Evolutionary conservation across 2,113 vertebrate species (phyloP).

Genomic region (Catharus bicknelli): DNA sequence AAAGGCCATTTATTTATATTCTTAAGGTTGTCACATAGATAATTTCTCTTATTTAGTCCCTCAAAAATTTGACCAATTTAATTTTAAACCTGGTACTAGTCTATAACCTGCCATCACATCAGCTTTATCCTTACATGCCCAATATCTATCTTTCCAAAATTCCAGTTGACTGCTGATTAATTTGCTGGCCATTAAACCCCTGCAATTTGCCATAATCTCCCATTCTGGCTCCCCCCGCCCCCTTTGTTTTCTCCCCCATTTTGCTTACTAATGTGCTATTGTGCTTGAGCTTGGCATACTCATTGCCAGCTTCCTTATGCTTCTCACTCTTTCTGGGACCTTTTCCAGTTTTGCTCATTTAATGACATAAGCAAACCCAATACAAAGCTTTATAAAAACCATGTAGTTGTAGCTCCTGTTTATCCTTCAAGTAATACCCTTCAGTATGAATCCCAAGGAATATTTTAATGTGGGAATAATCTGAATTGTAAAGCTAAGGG

Average conservation of each 20-base stretch:
- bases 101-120: neutral
- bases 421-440: neutral
- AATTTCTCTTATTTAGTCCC: neutral
- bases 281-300: neutral
- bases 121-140: neutral
- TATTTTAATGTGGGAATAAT: neutral
- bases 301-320: slow-evolving; percentile 31
- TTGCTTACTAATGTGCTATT: slow-evolving; percentile 6
- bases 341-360: slow-evolving; percentile 57
- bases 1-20: neutral
- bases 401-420: neutral
- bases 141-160: neutral
- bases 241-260: neutral
- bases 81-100: neutral
- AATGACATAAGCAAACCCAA: slow-evolving; percentile 35
- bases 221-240: accelerated
- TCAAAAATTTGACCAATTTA: neutral
- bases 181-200: neutral
- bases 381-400: slow-evolving; percentile 17
- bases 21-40: neutral
- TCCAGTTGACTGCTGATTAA: neutral
- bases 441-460: neutral
- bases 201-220: neutral
- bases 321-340: slow-evolving; percentile 43
- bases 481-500: neutral